phyloP scores from a whole-genome alignment of 1,140 invertebrate genomes.

The Bombyx mandarina region DNA sequence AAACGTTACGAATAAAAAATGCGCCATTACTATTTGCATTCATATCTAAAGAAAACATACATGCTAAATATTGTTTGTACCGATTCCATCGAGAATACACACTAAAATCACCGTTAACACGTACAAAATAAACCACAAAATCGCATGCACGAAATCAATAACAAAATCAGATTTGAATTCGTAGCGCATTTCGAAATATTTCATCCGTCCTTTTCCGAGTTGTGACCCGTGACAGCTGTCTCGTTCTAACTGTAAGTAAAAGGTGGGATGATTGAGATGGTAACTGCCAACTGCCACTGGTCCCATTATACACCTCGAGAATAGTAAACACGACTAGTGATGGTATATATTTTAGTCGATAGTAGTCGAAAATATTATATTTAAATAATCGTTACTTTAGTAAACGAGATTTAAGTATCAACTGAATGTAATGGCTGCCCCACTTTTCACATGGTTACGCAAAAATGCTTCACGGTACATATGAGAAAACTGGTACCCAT shows the following conservation, averaged over 20 bases:
- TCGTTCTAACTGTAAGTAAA: slow-evolving; percentile 50
- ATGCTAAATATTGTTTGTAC: slow-evolving; percentile 58
- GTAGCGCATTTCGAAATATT: neutral
- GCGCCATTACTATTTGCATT: slow-evolving; percentile 70
- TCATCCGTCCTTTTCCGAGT: slow-evolving; percentile 20
- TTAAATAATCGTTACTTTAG: no score
- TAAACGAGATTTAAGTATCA: no score
- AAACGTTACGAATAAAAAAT: slow-evolving; percentile 68
- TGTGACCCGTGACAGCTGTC: slow-evolving; percentile 15
- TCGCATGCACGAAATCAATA: neutral
- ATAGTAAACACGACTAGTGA: slow-evolving; percentile 49
- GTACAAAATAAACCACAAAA: slow-evolving; percentile 5
- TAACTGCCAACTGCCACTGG: slow-evolving; percentile 68
- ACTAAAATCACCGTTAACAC: slow-evolving; percentile 19
- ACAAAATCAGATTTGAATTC: slow-evolving; percentile 36
- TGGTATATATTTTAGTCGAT: slow-evolving; percentile 2
- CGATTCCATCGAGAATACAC: no score
- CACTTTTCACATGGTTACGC: no score
- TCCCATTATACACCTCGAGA: slow-evolving; percentile 56
- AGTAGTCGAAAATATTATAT: no score
- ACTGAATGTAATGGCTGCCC: no score
- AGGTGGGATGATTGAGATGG: slow-evolving; percentile 65
- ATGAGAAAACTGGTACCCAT: no score
- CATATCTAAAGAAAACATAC: slow-evolving; percentile 70
- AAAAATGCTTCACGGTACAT: no score